Conservation (phyloP, 1,140 invertebrate genomes). For the Mya arenaria region DNA sequence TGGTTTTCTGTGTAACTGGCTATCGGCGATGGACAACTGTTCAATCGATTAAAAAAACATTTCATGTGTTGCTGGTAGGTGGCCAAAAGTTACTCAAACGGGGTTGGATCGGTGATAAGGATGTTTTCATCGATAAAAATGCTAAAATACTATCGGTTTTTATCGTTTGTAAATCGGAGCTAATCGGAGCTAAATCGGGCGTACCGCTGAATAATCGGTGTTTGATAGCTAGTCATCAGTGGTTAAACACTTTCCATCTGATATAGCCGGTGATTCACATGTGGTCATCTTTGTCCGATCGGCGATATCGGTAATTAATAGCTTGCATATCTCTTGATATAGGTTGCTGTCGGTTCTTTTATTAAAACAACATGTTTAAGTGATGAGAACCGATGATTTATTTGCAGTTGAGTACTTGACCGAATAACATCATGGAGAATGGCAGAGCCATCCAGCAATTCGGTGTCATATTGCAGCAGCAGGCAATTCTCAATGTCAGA, state of each 20-base stretch:
- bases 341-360: neutral
- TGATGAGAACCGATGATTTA: slow-evolving; percentile 6
- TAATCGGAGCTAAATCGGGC: slow-evolving; percentile 30
- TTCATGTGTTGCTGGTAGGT: slow-evolving; percentile 11
- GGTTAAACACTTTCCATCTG: slow-evolving; percentile 31
- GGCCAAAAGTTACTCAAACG: slow-evolving; percentile 4
- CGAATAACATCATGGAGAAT: slow-evolving; percentile 1
- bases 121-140: slow-evolving; percentile 35
- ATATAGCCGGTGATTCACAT: slow-evolving; percentile 18
- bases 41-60: slow-evolving; percentile 24
- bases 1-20: slow-evolving; percentile 14
- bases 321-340: neutral
- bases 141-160: slow-evolving; percentile 31
- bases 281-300: slow-evolving; percentile 16
- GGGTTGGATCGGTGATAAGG: slow-evolving; percentile 33
- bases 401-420: slow-evolving; percentile 6
- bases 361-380: slow-evolving; percentile 6
- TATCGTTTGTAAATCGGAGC: slow-evolving; percentile 25
- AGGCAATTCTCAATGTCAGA: slow-evolving; percentile 25
- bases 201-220: slow-evolving; percentile 14
- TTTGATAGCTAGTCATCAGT: slow-evolving; percentile 41
- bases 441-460: slow-evolving; percentile 28
- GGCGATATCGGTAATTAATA: neutral
- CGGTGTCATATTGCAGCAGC: slow-evolving; percentile 39
- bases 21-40: slow-evolving; percentile 12